Conservation (phyloP, 2,113 vertebrate genomes). For the Donacobius atricapilla region DNA sequence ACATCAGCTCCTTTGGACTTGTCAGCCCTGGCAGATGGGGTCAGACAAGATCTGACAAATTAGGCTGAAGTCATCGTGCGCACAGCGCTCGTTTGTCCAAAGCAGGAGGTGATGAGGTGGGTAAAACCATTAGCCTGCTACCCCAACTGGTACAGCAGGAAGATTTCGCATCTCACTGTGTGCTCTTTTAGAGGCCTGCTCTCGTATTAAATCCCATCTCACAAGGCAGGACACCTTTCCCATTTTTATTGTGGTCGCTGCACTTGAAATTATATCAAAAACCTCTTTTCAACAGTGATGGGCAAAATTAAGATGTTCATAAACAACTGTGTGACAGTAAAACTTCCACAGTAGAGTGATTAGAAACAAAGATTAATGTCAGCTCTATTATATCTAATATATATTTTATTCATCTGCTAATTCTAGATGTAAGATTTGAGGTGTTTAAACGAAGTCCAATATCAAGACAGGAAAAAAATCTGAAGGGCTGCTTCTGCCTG, state of each 20-base stretch:
- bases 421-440: background rate
- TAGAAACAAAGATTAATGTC: background rate
- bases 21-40: background rate
- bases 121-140: background rate
- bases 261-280: background rate
- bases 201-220: background rate
- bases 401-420: background rate
- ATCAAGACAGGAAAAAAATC: background rate
- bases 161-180: background rate
- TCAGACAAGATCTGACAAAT: background rate
- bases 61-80: background rate
- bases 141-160: background rate
- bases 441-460: background rate
- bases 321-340: background rate
- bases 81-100: background rate
- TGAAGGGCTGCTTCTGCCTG: background rate
- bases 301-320: background rate
- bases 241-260: fast-evolving
- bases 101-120: background rate
- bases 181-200: background rate
- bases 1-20: background rate
- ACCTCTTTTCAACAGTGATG: background rate
- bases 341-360: background rate
- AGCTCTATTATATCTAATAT: background rate
- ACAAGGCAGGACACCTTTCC: background rate